A percentile compares a stretch with the other conserved stretches of the same genome.
These are phyloP conservation scores for Amblyopsis hoosieri DNA, from an alignment of 2,797 vertebrate species.

Conservation along the genomic window DNA sequence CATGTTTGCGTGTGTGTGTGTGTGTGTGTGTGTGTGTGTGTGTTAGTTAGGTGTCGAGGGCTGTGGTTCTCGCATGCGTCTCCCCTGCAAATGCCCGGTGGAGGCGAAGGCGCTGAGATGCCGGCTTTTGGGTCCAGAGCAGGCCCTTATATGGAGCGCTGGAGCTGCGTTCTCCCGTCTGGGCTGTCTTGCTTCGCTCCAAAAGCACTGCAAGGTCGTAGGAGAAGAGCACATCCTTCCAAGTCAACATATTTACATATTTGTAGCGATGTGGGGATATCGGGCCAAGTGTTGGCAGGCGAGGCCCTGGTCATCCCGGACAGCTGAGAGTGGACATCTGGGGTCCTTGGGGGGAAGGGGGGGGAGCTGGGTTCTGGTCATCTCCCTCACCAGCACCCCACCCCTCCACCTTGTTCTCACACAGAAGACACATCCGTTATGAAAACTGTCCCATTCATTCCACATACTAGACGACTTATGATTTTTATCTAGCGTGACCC, in stretches of 20 bases:
- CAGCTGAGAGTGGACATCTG: conserved; percentile 72
- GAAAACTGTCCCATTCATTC: conserved; percentile 27
- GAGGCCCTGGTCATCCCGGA: conserved; percentile 68
- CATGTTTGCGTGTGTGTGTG: conserved; percentile 18
- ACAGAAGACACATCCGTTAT: conserved; percentile 48
- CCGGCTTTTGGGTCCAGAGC: conserved; percentile 78
- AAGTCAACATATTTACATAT: conserved; percentile 87
- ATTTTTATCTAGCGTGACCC: conserved; percentile 56
- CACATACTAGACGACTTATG: conserved; percentile 42
- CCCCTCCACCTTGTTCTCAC: conserved; percentile 48
- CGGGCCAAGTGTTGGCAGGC: conserved; percentile 71
- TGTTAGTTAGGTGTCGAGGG: conserved; percentile 52
- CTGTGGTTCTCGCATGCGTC: conserved; percentile 66
- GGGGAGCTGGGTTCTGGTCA: conserved; percentile 42
- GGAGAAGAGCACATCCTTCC: conserved; percentile 79
- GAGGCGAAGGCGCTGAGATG: conserved; percentile 80
- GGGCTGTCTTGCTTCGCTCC: conserved; percentile 73
- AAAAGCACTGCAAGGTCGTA: conserved; percentile 74
- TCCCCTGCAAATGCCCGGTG: conserved; percentile 68
- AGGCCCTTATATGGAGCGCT: conserved; percentile 82
- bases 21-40: conserved; percentile 25
- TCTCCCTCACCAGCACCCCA: conserved; percentile 18
- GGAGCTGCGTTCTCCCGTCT: conserved; percentile 78
- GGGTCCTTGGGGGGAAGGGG: conserved; percentile 22
- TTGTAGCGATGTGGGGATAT: conserved; percentile 76